Base-by-base conservation (phyloP, 1,140 invertebrate genomes). In the Araneus ventricosus region DNA sequence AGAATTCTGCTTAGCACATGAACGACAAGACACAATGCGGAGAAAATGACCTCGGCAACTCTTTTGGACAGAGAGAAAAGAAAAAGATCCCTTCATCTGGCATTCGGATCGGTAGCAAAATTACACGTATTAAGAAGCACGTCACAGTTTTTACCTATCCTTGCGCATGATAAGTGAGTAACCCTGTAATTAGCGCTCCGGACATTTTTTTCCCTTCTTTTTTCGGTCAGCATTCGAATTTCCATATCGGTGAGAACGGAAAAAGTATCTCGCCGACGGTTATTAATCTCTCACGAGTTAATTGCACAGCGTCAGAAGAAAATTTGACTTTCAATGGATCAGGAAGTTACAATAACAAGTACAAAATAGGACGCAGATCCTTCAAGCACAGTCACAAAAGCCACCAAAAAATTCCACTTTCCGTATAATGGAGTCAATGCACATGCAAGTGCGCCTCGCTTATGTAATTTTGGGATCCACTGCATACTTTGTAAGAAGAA, bases 51-150 rank as follows among this genome's bases (percentile, higher is more conserved):
- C 67, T 75, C 17, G 67, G 27, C 17, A 75, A 75, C 30, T 30
- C 67, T 75, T 75, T 34, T 34, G 30, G 67, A 37, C 27, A 20
- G 14, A 30, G 4, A 30, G 27, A 34, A 20, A 24, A 17, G 14
- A 17, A 17, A 30, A 14, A 30, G 10, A 8, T 61, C 61, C 59
- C 86, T n/a, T 88, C 37, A 88, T 88, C 39, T 67, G 61, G 7
- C 22, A 88, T 88, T 70, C 86, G 34, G 61, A 37, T 24, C 59
- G 61, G 59, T 39, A n/a, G 61, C 61, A 63, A 87, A 88, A 88
- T 88, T 88, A 88, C 61, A 67, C n/a, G 61, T 88, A 88, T 88
- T 88, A 88, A 67, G 24, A 67, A 24, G 27, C 86, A 67, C 20
- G 86, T 88, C 86, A 63, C 30, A 67, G 41, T 88, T 63, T 88